These are phyloP conservation scores for Melanostoma mellinum DNA, from an alignment of 2,888 invertebrate species.

Conservation along the genomic window DNA sequence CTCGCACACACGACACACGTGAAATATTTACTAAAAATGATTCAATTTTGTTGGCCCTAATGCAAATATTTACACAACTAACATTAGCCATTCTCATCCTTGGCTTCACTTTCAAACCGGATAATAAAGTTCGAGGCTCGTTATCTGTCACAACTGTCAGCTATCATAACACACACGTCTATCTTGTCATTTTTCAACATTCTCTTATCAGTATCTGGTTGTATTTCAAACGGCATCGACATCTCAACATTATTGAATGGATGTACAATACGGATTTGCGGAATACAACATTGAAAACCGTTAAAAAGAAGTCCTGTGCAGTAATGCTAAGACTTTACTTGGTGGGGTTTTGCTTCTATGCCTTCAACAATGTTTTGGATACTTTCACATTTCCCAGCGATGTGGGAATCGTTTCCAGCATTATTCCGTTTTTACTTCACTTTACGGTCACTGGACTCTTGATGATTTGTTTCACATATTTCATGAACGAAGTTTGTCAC, in stretches of 20 bases:
- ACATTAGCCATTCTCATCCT: not conserved
- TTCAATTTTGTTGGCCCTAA: not conserved
- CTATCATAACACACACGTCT: not conserved
- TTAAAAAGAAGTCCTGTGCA: not conserved
- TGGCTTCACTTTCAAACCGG: not conserved
- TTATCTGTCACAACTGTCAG: not conserved
- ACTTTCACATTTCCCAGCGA: not conserved
- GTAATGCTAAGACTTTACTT: conserved; percentile 2
- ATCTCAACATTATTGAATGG: conserved; percentile 25
- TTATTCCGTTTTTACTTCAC: conserved; percentile 11
- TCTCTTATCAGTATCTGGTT: conserved; percentile 25
- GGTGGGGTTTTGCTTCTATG: conserved; percentile 3
- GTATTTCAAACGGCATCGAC: conserved; percentile 1
- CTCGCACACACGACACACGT: not conserved
- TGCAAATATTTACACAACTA: not conserved
- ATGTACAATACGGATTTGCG: not conserved
- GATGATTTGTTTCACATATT: conserved; percentile 17
- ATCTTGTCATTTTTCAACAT: not conserved
- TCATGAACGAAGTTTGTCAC: conserved; percentile 14
- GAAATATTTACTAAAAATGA: not conserved
- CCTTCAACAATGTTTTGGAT: not conserved
- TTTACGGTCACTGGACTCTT: conserved; percentile 22
- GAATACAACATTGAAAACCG: not conserved
- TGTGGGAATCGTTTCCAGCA: not conserved
- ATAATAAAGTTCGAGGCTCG: not conserved